phyloP scores from a whole-genome alignment of 2,888 invertebrate genomes.

The Bhutanitis thaidina region DNA sequence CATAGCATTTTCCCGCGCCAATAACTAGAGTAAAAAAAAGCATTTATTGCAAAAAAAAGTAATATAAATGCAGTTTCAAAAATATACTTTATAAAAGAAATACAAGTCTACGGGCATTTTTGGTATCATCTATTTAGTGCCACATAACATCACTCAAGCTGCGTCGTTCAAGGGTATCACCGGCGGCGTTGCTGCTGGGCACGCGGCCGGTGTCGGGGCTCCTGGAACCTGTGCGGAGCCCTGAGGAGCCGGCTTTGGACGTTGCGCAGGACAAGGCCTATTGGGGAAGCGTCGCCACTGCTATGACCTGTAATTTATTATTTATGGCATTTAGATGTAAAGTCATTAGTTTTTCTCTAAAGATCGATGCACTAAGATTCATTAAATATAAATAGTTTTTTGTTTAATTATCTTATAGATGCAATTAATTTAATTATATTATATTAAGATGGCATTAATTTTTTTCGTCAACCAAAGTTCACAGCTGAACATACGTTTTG shows the following conservation, averaged over 20 bases:
- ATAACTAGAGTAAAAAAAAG: too few species aligned
- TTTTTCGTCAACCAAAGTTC: too few species aligned
- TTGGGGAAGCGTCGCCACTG: slow-evolving; percentile 68
- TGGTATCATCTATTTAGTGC: slow-evolving; percentile 1
- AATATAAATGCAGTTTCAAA: too few species aligned
- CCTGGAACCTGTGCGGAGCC: slow-evolving; percentile 67
- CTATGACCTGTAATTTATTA: slow-evolving; percentile 57
- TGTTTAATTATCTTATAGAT: too few species aligned
- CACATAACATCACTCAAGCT: slow-evolving; percentile 54
- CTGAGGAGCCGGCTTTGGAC: slow-evolving; percentile 72
- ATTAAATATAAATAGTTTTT: too few species aligned
- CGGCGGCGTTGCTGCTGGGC: slow-evolving; percentile 79
- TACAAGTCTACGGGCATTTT: slow-evolving; percentile 8
- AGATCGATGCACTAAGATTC: too few species aligned
- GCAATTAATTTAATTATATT: too few species aligned
- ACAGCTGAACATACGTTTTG: too few species aligned
- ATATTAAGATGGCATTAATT: too few species aligned
- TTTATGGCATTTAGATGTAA: not conserved
- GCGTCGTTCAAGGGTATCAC: slow-evolving; percentile 72
- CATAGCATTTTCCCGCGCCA: too few species aligned
- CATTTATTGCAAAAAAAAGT: too few species aligned
- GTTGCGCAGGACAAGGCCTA: slow-evolving; percentile 75
- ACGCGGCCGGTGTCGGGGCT: slow-evolving; percentile 76
- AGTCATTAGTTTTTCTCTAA: too few species aligned
- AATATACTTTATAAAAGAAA: slow-evolving; percentile 14